phyloP scores from a whole-genome alignment of 2,888 invertebrate genomes.

The Drosophila peninsularis region DNA sequence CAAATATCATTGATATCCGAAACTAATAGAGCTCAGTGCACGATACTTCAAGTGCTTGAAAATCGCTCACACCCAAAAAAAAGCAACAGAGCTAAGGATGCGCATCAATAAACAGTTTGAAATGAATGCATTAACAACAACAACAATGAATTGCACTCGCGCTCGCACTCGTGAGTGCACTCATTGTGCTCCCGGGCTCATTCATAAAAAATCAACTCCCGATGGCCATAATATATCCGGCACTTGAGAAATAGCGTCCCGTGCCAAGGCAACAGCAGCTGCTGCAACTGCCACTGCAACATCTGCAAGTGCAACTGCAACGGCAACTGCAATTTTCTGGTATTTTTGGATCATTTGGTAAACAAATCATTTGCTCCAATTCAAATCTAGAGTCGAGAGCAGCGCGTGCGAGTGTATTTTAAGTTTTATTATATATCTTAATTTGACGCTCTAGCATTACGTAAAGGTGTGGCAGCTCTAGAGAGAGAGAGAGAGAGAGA shows the following conservation, averaged over 20 bases:
- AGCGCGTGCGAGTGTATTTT: conserved; percentile 29
- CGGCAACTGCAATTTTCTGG: conserved; percentile 51
- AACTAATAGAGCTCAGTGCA: conserved; percentile 45
- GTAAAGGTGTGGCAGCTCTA: conserved; percentile 9
- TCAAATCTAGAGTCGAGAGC: conserved; percentile 18
- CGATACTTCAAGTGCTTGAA: conserved; percentile 21
- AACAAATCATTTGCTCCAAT: conserved; percentile 67
- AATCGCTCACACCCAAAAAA: conserved; percentile 19
- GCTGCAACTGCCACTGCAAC: neutral
- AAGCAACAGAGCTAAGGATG: conserved; percentile 12
- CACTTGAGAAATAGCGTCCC: conserved; percentile 55
- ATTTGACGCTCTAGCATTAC: conserved; percentile 44
- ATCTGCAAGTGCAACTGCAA: conserved; percentile 23
- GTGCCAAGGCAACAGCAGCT: conserved; percentile 34
- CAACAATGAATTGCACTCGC: conserved; percentile 28
- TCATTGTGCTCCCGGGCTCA: conserved; percentile 37
- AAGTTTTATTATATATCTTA: conserved; percentile 58
- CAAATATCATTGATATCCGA: conserved; percentile 65
- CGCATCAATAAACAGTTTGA: conserved; percentile 55
- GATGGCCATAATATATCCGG: conserved; percentile 62
- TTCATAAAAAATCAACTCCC: conserved; percentile 66
- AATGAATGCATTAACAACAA: conserved; percentile 51
- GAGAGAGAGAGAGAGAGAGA: too few relatives aligned
- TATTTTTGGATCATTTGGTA: conserved; percentile 65
- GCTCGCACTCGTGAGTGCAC: conserved; percentile 38